Evolutionary conservation across 2,888 invertebrate genomes (phyloP).

Genomic region (Dasysyrphus tricinctus): DNA sequence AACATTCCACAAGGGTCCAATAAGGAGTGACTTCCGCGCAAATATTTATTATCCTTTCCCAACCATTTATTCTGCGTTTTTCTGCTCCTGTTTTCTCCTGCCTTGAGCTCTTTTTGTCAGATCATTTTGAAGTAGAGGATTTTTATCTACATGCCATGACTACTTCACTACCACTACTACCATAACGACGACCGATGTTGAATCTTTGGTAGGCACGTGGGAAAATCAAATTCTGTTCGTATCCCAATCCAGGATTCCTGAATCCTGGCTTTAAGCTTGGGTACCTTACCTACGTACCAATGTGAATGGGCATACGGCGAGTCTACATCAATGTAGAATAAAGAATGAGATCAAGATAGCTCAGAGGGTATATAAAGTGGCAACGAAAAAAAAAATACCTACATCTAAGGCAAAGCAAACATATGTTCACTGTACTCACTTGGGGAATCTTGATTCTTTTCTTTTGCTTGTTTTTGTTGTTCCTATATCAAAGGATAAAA

Average conservation of each 20-base stretch:
- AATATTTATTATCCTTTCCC: constrained; percentile 74
- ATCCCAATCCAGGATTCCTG: constrained; percentile 58
- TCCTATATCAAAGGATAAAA: constrained; percentile 11
- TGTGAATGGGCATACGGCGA: constrained; percentile 61
- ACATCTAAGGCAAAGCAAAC: constrained; percentile 54
- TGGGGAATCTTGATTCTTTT: constrained; percentile 54
- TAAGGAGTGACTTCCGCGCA: constrained; percentile 73
- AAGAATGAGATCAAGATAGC: constrained; percentile 55
- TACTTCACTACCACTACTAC: not conserved
- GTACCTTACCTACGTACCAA: constrained; percentile 29
- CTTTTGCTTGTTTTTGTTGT: constrained; percentile 18
- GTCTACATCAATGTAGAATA: constrained; percentile 70
- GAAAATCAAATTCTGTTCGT: constrained; percentile 67
- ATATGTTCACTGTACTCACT: constrained; percentile 71
- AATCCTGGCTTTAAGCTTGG: not conserved
- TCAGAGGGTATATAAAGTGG: constrained; percentile 17
- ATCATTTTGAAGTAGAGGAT: constrained; percentile 30
- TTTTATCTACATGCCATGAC: constrained; percentile 49
- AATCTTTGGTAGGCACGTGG: constrained; percentile 74
- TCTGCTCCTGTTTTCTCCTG: constrained; percentile 6
- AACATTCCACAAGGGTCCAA: constrained; percentile 72
- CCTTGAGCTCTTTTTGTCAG: constrained; percentile 24
- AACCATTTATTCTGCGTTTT: constrained; percentile 68
- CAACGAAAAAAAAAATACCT: constrained; percentile 4
- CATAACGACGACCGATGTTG: constrained; percentile 39